These are phyloP conservation scores for Metallyticus violacea DNA, from an alignment of 2,888 invertebrate genomes.

Conservation along the genomic window DNA sequence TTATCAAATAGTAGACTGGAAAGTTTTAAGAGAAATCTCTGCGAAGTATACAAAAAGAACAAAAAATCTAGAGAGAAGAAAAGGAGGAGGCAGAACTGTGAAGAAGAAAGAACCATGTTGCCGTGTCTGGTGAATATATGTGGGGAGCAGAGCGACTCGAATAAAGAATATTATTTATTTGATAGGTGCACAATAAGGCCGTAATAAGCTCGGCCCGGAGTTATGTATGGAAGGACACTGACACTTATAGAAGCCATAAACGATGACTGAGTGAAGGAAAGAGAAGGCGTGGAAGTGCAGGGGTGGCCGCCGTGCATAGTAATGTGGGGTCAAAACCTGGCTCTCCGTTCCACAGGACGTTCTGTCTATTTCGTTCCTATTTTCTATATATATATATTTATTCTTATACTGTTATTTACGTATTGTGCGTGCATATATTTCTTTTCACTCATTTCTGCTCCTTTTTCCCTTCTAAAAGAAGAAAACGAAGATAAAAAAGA, in stretches of 20 bases:
- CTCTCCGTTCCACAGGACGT: background rate
- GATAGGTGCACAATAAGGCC: conserved; percentile 17
- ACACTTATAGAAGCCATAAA: conserved; percentile 11
- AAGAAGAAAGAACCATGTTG: background rate
- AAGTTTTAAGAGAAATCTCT: background rate
- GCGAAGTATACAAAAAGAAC: background rate
- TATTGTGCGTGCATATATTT: too few species aligned
- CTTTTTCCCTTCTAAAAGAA: too few species aligned
- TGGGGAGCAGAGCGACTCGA: conserved; percentile 11
- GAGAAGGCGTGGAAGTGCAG: background rate
- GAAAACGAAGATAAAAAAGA: too few species aligned
- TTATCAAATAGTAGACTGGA: background rate
- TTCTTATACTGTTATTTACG: too few species aligned
- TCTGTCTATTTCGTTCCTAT: background rate
- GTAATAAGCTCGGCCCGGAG: conserved; percentile 5
- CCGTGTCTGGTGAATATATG: conserved; percentile 11
- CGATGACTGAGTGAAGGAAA: background rate
- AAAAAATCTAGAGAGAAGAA: background rate
- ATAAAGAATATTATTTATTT: conserved; percentile 20
- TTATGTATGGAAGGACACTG: conserved; percentile 8
- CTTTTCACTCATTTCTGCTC: too few species aligned
- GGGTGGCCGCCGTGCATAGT: background rate
- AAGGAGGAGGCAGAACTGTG: background rate
- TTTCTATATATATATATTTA: too few species aligned
- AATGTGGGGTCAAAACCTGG: background rate